Evolutionary conservation across 2,888 invertebrate species (phyloP).

Genomic region (Tolmerus cingulatus): DNA sequence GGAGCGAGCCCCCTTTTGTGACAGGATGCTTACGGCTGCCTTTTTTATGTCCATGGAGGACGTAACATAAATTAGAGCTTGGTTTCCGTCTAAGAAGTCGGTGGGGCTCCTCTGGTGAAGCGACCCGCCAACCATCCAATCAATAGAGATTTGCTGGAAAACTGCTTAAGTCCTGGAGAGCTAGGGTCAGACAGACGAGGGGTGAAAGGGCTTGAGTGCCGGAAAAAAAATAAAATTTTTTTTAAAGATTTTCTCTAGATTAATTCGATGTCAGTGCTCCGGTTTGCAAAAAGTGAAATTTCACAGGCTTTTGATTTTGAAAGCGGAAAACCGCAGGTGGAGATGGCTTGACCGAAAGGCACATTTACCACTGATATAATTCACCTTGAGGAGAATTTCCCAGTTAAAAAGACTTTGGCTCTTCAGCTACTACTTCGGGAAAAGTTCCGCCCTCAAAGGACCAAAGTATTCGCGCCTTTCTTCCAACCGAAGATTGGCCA

Average conservation of each 20-base stretch:
- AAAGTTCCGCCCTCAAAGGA: neutral
- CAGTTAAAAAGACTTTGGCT: neutral
- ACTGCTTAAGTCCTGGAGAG: neutral
- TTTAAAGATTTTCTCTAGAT: neutral
- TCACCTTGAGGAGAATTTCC: neutral
- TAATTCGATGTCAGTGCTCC: neutral
- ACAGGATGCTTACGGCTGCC: neutral
- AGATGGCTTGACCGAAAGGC: neutral
- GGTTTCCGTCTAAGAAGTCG: neutral
- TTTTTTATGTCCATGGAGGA: neutral
- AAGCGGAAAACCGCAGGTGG: neutral
- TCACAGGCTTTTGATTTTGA: neutral
- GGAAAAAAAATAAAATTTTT: neutral
- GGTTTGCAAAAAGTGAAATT: neutral
- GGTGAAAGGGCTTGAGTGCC: neutral
- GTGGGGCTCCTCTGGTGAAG: neutral
- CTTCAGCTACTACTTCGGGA: neutral
- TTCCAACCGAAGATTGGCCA: neutral
- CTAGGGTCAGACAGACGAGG: neutral
- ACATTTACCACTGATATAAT: neutral
- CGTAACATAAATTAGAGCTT: constrained; percentile 5
- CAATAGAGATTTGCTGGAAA: neutral
- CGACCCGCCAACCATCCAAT: neutral
- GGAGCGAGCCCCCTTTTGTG: neutral
- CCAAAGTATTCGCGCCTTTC: neutral